Conservation (phyloP, 2,888 invertebrate genomes). For the Drosophila planitibia region DNA sequence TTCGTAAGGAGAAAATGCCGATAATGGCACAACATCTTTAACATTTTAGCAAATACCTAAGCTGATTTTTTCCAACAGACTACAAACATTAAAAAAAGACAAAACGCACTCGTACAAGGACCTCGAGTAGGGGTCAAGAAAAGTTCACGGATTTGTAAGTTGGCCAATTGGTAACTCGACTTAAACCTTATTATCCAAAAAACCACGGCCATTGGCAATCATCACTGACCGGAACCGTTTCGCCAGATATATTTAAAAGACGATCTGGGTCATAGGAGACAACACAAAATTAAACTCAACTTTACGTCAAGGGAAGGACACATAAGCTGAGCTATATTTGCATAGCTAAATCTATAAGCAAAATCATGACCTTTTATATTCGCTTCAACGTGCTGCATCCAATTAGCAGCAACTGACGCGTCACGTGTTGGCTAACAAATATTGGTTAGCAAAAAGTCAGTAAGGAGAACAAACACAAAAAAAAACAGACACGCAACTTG, state of each 20-base stretch:
- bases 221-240: conserved; percentile 52
- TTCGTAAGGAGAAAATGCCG: conserved; percentile 26
- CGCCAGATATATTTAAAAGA: conserved; percentile 30
- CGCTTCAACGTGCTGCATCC: conserved; percentile 22
- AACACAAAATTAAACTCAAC: conserved; percentile 17
- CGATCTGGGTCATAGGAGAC: conserved; percentile 23
- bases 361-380: not conserved
- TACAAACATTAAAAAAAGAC: conserved; percentile 26
- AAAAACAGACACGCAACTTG: conserved; percentile 7
- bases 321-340: not conserved
- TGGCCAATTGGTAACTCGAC: conserved; percentile 50
- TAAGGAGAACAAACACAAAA: conserved; percentile 2
- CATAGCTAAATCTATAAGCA: conserved; percentile 1
- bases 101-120: not conserved
- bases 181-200: conserved; percentile 49
- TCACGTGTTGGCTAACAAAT: conserved; percentile 9
- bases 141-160: conserved; percentile 35
- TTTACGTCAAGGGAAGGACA: conserved; percentile 3
- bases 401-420: conserved; percentile 36
- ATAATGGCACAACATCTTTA: conserved; percentile 53
- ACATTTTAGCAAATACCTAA: conserved; percentile 44
- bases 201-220: conserved; percentile 37
- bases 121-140: conserved; percentile 38
- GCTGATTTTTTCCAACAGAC: conserved; percentile 43
- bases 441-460: not conserved